Evolutionary conservation across 1,140 invertebrate species (phyloP), one percentile per base, ranked within the genome.

Genomic region (Eulimnadia texana): DNA sequence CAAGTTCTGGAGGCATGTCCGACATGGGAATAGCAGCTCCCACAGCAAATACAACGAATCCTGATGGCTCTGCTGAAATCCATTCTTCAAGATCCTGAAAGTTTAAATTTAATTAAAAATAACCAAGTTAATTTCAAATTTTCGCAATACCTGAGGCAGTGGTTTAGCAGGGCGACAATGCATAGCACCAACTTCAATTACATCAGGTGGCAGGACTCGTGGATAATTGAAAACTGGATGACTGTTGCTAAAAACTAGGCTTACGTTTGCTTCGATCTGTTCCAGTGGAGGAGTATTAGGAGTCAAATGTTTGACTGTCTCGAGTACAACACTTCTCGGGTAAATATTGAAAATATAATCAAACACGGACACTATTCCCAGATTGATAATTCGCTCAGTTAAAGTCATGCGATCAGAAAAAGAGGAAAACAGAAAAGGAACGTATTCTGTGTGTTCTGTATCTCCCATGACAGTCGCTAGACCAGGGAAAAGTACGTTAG

Each of bases 171-270:
- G 78, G 65, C 80, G 83, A 66, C 87, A 90, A 69, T 90, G 87
- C 55, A 90, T 83, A 65, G 86, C 88, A 13, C 86, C 87, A 3
- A 90, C 83, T 72, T 89, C 88, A 10, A 85, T 84, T 0, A 88
- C 84, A 70, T 86, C 85, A 0, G 85, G 83, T 64, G 87, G 72
- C 67, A 84, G 82, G 0, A 85, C 80, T 47, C 84, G 75, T 0
- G 84, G 79, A 70, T 87, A 85, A 0, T 83, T 81, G 0, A 88
- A 79, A 6, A 80, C 80, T 55, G 80, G 80, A 68, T 88, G 84
- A 29, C 80, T 83, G 72, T 88, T 88, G 69, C 87, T 85, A 3
- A 88, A 72, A 29, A 87, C 84, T 66, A 88, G 83, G 68, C 82
- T 84, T 1, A 83, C 82, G 68, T 84, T 84, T 65, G 77, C 80